Evolutionary conservation across 2,888 invertebrate genomes (phyloP).

Genomic region (Drosophila paranaensis): DNA sequence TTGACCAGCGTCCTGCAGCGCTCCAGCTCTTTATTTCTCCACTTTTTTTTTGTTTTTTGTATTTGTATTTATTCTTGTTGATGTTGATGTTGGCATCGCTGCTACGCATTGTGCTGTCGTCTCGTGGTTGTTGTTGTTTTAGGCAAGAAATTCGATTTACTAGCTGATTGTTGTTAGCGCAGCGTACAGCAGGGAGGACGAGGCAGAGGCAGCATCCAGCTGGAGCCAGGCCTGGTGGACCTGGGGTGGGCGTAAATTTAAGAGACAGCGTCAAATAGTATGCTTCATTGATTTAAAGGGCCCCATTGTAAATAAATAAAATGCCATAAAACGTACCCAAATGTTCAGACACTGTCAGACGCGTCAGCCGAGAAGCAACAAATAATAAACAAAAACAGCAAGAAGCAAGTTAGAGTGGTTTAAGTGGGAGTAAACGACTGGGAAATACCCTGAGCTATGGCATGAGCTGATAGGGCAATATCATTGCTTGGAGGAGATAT

Average conservation of each 20-base stretch:
- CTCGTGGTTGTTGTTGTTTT: slow-evolving; percentile 65
- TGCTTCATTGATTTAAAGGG: slow-evolving; percentile 79
- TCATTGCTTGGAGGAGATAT: too few relatives aligned
- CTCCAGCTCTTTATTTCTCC: not conserved
- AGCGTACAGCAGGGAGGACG: slow-evolving; percentile 25
- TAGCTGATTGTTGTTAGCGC: slow-evolving; percentile 76
- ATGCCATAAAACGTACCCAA: slow-evolving; percentile 63
- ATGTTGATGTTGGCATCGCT: slow-evolving; percentile 53
- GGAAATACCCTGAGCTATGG: not conserved
- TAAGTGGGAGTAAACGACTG: not conserved
- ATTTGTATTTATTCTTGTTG: slow-evolving; percentile 69
- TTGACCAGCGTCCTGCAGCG: slow-evolving; percentile 55
- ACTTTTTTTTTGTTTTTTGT: slow-evolving; percentile 21
- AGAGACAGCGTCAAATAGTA: slow-evolving; percentile 66
- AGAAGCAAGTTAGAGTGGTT: slow-evolving; percentile 2
- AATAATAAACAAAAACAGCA: slow-evolving; percentile 51
- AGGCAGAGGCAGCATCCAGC: not conserved
- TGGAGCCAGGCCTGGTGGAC: not conserved
- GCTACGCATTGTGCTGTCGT: slow-evolving; percentile 56
- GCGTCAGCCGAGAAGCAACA: slow-evolving; percentile 56
- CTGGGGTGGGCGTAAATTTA: slow-evolving; percentile 65
- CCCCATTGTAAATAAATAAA: slow-evolving; percentile 76
- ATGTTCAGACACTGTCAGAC: slow-evolving; percentile 33
- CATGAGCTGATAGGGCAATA: not conserved
- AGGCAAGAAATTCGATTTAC: slow-evolving; percentile 79